Evolutionary conservation across 2,888 invertebrate species (phyloP), one percentile per base, ranked within the genome.

Genomic region (Amiota communis): DNA sequence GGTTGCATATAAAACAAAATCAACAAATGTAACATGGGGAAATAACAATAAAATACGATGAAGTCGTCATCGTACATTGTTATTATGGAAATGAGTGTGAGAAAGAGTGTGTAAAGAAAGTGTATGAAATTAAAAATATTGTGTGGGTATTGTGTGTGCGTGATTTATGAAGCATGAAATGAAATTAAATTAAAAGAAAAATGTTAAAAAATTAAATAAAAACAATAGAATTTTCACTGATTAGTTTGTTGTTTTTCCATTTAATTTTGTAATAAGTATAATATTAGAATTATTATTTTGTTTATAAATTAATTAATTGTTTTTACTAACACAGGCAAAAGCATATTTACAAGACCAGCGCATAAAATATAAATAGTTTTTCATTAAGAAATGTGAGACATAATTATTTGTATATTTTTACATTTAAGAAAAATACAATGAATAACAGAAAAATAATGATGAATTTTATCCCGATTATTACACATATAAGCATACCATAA

Each of bases 1-100:
- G 84, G 84, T 87, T 88, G 88, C 84, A 85, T 82, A 36, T 36
- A 86, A 83, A 86, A 83, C 85, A 83, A 83, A 80, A 84, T 80
- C 84, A 46, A 64, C 23, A 46, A 49, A 51, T 49, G 20, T 8
- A 15, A 65, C 12, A 46, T 12, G 12, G 51, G 15, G 17, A 47
- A 49, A 56, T 51, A 48, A 15, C 36, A 36, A 23, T 6, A 13
- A 51, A 71, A 76, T 71, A 72, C 71, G 76, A n/a, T 73, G 71
- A 8, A 17, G 17, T 20, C n/a, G 57, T 36, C 20, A 23, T 23
- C 20, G 36, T 12, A 64, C 8, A 36, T 20, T 59, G 59, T 36
- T 73, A 48, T 74, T 72, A 71, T 57, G 20, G 64, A 70, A n/a
- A 59, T 65, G 73, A 63, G 4, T 23, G 36, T 36, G 36, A 36